Evolutionary conservation across 2,888 invertebrate species (phyloP).

Genomic region (Diogma glabrata): DNA sequence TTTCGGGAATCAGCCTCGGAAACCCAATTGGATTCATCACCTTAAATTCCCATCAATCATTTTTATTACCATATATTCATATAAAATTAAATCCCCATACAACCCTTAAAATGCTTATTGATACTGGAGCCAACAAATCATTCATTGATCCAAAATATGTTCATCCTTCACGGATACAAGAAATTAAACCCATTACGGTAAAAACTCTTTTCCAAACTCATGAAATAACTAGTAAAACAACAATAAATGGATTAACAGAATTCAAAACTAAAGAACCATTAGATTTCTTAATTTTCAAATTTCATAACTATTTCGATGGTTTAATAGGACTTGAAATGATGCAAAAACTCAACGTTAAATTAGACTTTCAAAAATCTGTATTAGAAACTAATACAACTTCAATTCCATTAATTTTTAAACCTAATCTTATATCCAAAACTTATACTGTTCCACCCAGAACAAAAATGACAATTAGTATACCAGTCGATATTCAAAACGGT

Average conservation of each 20-base stretch:
- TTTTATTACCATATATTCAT: background rate
- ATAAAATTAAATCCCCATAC: background rate
- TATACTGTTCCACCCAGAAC: slow-evolving; percentile 12
- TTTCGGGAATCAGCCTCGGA: too few species aligned
- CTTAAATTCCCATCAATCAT: background rate
- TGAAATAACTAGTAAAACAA: background rate
- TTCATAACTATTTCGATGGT: background rate
- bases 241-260: background rate
- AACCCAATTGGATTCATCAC: too few species aligned
- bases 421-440: slow-evolving; percentile 15
- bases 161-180: background rate
- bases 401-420: slow-evolving; percentile 12
- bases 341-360: slow-evolving; percentile 1
- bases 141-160: background rate
- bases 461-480: background rate
- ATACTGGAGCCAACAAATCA: background rate
- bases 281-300: background rate
- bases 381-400: slow-evolving; percentile 11
- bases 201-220: background rate
- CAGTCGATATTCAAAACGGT: slow-evolving; percentile 14
- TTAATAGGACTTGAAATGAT: background rate
- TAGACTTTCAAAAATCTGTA: slow-evolving; percentile 16
- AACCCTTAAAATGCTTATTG: background rate
- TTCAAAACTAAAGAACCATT: background rate
- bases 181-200: background rate